phyloP scores from a whole-genome alignment of 1,140 invertebrate species.

The Meteorus sp. region DNA sequence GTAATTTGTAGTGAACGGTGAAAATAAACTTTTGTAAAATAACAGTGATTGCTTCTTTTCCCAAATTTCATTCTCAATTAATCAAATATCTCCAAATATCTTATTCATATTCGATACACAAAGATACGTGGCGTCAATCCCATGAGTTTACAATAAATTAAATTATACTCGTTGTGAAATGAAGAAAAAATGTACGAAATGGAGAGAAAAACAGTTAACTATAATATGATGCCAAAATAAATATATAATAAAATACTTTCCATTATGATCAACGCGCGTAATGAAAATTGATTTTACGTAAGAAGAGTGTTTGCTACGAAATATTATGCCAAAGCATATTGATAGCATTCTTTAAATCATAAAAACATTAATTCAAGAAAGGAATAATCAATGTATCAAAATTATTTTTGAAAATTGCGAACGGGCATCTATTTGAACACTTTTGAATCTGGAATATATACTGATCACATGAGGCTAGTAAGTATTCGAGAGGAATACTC shows the following conservation, averaged over 20 bases:
- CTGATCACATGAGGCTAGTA: conserved; percentile 41
- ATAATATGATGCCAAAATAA: conserved; percentile 18
- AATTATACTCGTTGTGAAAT: conserved; percentile 18
- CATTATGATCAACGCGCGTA: conserved; percentile 2
- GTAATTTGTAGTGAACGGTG: conserved; percentile 5
- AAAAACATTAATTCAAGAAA: no score
- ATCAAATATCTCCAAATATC: not conserved
- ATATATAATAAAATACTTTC: conserved; percentile 18
- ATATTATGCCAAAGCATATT: not conserved
- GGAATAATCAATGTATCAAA: not conserved
- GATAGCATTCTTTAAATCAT: not conserved
- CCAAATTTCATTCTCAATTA: not conserved
- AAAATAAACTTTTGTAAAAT: conserved; percentile 26
- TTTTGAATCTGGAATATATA: conserved; percentile 37
- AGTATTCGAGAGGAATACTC: conserved; percentile 29
- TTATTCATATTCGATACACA: conserved; percentile 25
- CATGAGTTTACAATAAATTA: conserved; percentile 4
- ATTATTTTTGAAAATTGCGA: not conserved
- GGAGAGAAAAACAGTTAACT: conserved; percentile 19
- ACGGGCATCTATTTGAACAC: conserved; percentile 34
- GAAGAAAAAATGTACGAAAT: conserved; percentile 24
- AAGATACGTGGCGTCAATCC: not conserved
- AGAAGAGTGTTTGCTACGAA: not conserved
- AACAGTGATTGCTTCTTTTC: not conserved
- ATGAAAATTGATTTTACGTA: conserved; percentile 16